Evolutionary conservation across 2,113 vertebrate genomes (phyloP), one percentile per base, ranked within the genome.

Genomic region (Gymnarchus niloticus): DNA sequence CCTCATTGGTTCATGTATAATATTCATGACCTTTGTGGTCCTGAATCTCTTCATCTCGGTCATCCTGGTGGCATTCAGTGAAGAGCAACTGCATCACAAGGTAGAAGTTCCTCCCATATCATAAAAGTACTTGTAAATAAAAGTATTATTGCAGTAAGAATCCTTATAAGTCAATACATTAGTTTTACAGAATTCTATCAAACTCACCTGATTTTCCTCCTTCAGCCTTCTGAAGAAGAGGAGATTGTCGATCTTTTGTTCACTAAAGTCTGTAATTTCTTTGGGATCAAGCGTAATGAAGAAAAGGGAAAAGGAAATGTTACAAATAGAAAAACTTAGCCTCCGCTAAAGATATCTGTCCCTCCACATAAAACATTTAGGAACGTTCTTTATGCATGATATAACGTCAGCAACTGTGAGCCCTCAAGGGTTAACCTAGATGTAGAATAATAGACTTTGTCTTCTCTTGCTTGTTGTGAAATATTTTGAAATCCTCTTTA

Each of bases 21-120:
- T 98, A 89, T 98, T 98, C 88, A 96, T 99, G 97, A 99, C 97
- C 0, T 99, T 99, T 88, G 96, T 99, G 88, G 97, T 98, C 54
- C 90, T 99, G 87, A 99, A 99, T 91, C 95, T 99, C 49, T 98
- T 99, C 86, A 97, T 99, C 91, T 99, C 98, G 0, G 97, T 98
- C 88, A 98, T 99, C 88, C 92, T 98, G 86, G 97, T 98, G 90
- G 97, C 97, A 56, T 99, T 99, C 89, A 97, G 92, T 52, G 94
- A 99, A 90, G 97, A 99, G 86, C 97, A 98, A 91, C 95, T 95
- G 88, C 91, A 96, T 91, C 95, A 96, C 88, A 94, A 98, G 95
- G 97, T 98, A 90, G 81, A 82, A 57, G 12, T 28, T 21, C 61
- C 3, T 44, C 17, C 44, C 14, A 6, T 1, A 23, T 33, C 21